Base-by-base conservation (phyloP, 2,888 invertebrate species). In the Nasonia oneida region DNA sequence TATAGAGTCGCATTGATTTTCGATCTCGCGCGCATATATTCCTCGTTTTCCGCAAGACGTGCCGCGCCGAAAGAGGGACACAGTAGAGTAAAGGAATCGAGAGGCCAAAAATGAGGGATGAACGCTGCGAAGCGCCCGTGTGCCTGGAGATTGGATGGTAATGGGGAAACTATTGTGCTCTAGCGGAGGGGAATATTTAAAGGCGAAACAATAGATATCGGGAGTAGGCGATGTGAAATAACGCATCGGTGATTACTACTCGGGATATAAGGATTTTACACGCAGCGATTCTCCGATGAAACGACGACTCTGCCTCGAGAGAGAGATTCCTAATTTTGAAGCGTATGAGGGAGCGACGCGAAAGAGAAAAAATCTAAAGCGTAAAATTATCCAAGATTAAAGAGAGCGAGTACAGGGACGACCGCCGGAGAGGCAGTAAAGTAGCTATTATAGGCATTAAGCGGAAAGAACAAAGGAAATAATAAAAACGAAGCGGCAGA, bases 401-500 rank as follows among this genome's bases (percentile, higher is more conserved):
- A 84, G 53, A 57, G 61, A 57, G 61, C 23, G 23, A 5, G 37
- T 67, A n/a, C 80, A 42, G 50, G 74, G 50, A 50, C 6, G 29
- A 23, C 47, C 29, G 39, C 47, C 29, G 33, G 57, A 85, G 67
- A 71, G 39, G 81, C 42, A 81, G 71, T 75, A 76, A 86, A 83
- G 83, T 83, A 76, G 79, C 80, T 76, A 83, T 80, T 83, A 83
- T 78, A 71, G 70, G 80, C 61, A 86, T 80, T 86, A 83, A 76
- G 71, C 80, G 50, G 47, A 47, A 85, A 82, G 83, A 83, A 84
- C 79, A 84, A 84, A 67, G 75, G 64, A 75, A 85, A 81, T 82
- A 83, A 84, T 86, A 88, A 85, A 83, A 86, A 61, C 29, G 71
- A 39, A 82, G 23, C 53, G 78, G 12, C 37, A 12, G 71, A 29